Evolutionary conservation across 2,888 invertebrate species (phyloP), one percentile per base, ranked within the genome.

Genomic region (Thereva unica): DNA sequence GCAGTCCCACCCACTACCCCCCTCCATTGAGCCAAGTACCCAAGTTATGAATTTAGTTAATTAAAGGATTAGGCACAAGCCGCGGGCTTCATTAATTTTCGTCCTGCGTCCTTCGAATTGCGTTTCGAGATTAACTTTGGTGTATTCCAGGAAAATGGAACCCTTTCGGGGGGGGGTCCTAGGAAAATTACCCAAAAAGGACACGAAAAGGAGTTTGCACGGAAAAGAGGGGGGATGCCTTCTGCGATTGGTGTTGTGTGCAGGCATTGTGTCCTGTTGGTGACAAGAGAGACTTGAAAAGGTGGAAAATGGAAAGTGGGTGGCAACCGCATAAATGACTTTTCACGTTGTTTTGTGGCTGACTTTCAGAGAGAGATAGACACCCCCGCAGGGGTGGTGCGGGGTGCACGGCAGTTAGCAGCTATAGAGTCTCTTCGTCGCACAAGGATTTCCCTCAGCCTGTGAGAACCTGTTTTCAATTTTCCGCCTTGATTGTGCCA

Each of bases 21-120:
- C 61, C 49, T n/a, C 38, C n/a, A 23, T 50, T n/a, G 38, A 23
- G 4, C 41, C 49, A 61, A 40, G 49, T 61, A 40, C 10, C 50
- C 12, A 50, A 34, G 61, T 61, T 50, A 61, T 61, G 61, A 61
- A 61, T 61, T 61, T 61, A 50, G 61, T 61, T 61, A 61, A 61
- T 61, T 61, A 61, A 61, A 50, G 61, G 61, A 61, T 61, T 61
- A 50, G 50, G 38, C 41, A 50, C 50, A 40, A 23, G 50, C 50
- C 50, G 61, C 61, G 41, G 50, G 50, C 49, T 61, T 61, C 50
- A 50, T 49, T 61, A 61, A 61, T 61, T 35, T 49, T 37, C 38
- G 23, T 61, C 40, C 61, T 50, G 61, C 50, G 23, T 23, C 23
- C 23, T 23, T 23, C 23, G 23, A 23, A 23, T 23, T 23, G 23